Percentiles rank a stretch among this genome's conserved stretches.
Evolutionary conservation across 2,113 vertebrate genomes (phyloP).

Genomic region (Calonectris borealis): DNA sequence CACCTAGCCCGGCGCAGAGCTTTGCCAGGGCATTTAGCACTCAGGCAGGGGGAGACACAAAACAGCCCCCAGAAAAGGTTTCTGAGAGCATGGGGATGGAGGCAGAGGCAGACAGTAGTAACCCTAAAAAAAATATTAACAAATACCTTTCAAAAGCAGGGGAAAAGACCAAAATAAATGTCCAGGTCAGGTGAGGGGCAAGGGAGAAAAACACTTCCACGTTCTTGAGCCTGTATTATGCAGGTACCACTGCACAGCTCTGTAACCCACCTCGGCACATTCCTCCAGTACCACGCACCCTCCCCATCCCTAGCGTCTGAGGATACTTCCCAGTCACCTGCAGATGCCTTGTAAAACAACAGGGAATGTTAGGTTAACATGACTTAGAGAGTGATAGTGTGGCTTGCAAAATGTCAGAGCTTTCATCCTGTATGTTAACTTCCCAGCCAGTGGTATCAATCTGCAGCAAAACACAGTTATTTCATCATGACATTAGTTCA

Average conservation of each 20-base stretch:
- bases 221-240: rapidly evolving
- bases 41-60: rapidly evolving
- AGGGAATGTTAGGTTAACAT: constrained; percentile 16
- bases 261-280: neutral
- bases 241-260: neutral
- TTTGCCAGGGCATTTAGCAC: neutral
- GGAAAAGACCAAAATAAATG: neutral
- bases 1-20: neutral
- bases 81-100: neutral
- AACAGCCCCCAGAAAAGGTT: neutral
- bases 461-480: constrained; percentile 66
- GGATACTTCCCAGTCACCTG: neutral
- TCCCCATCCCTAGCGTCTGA: neutral
- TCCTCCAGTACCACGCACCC: neutral
- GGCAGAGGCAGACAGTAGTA: neutral
- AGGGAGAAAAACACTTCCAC: neutral
- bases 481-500: constrained; percentile 69
- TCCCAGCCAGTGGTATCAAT: constrained; percentile 58
- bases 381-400: neutral
- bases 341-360: constrained; percentile 60
- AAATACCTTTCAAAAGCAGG: neutral
- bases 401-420: constrained; percentile 49
- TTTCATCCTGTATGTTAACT: constrained; percentile 64
- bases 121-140: neutral
- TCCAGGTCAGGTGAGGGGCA: neutral